phyloP scores from a whole-genome alignment of 2,113 vertebrate species.

The Crotalus tigris region DNA sequence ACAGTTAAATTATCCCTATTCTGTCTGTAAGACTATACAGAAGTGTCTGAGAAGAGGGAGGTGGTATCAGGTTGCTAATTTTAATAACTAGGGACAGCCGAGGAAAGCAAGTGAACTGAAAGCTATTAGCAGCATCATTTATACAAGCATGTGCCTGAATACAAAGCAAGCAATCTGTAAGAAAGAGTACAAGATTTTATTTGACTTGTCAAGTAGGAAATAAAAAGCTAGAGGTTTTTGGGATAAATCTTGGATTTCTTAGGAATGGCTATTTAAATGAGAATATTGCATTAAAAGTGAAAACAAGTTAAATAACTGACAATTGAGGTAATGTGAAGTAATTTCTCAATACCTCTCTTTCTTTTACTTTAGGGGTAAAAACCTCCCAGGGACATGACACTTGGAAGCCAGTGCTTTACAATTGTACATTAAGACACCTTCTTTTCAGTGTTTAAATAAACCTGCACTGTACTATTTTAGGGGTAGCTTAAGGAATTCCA shows the following conservation, averaged over 20 bases:
- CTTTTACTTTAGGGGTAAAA: not conserved
- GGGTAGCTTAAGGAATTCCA: conserved; percentile 29
- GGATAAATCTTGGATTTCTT: not conserved
- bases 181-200: not conserved
- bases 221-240: not conserved
- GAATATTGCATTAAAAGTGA: not conserved
- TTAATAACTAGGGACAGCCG: not conserved
- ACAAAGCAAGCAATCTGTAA: not conserved
- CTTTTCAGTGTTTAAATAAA: not conserved
- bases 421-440: not conserved
- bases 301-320: not conserved
- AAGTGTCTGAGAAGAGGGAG: not conserved
- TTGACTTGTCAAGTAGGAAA: not conserved
- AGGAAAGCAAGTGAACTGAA: not conserved
- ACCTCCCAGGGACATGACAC: not conserved
- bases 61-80: not conserved
- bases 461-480: not conserved
- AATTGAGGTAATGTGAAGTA: not conserved
- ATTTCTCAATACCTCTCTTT: not conserved
- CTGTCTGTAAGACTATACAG: not conserved
- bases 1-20: not conserved
- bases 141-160: not conserved
- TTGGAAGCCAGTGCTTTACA: not conserved
- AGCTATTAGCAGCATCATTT: not conserved
- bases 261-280: not conserved